These are phyloP conservation scores for Uropetala carovei DNA, from an alignment of 2,888 invertebrate species.

Conservation along the genomic window DNA sequence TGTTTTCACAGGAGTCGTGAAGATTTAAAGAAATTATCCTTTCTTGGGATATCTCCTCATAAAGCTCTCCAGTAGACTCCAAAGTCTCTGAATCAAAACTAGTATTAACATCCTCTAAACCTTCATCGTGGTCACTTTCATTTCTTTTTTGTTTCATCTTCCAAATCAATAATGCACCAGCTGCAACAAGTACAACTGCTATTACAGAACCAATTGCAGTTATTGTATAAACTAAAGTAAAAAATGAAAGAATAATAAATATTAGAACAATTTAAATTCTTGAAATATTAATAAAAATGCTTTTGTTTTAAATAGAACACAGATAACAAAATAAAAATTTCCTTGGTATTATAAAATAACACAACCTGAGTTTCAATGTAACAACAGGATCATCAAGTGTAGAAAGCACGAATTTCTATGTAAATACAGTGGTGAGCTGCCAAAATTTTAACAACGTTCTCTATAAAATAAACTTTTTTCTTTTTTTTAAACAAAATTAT, in stretches of 20 bases:
- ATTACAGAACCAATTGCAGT: background rate
- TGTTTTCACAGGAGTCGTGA: background rate
- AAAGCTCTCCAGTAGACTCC: background rate
- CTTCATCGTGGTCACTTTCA: background rate
- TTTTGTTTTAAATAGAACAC: no score
- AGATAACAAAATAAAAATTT: no score
- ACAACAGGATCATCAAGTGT: no score
- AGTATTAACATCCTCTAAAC: background rate
- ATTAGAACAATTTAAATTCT: no score
- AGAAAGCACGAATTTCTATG: no score
- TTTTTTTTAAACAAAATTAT: no score
- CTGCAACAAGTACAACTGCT: background rate
- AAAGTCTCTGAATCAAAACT: slow-evolving; percentile 22
- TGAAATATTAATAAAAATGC: no score
- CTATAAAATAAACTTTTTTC: no score
- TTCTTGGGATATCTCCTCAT: background rate
- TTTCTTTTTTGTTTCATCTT: background rate
- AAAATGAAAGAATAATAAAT: background rate
- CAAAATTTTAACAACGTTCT: no score
- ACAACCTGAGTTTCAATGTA: no score
- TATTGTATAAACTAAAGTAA: background rate
- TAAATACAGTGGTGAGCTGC: no score
- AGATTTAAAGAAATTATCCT: background rate
- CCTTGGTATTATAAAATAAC: no score
- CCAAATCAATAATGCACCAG: background rate